Base-by-base conservation (phyloP, 1,140 invertebrate genomes). In the Drosophila parvula region DNA sequence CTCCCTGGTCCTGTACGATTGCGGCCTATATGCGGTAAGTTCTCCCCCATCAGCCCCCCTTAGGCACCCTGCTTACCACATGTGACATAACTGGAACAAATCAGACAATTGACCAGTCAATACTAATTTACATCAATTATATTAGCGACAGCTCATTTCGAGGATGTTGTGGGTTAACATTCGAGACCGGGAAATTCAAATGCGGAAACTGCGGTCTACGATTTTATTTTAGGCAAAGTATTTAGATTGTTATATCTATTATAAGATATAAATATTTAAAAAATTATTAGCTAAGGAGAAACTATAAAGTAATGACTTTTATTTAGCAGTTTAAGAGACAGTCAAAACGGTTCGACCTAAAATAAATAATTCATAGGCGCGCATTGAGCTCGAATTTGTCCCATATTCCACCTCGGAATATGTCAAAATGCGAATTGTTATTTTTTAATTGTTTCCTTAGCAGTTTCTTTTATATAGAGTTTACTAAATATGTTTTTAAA, bases 21-120 rank as follows among this genome's bases (percentile, higher is more conserved):
- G 75, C 28, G 82, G 81, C 64, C 77, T 86, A 62, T 86, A 81
- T 76, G 74, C 81, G 78, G 82, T 86, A 69, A 61, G 74, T 6
- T 5, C 5, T 44, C 2, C 8, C 27, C 16, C 18, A 27, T 3
- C n/a, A 53, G 11, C 16, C 30, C 51, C 2, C 16, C n/a, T n/a
- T 5, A 14, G 22, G 3, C 7, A 32, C 48, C 12, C 32, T 38
- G 51, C 18, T n/a, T n/a, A 27, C 22, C 51, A 22, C 6, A 27
- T n/a, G 1, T 57, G 55, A 57, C 55, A 43, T 43, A 57, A 41
- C 6, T 57, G 55, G 55, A 57, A 57, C 55, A 57, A 12, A 12
- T 27, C 55, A 43, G 34, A 28, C 34, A 57, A 43, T 16, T n/a
- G 55, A n/a, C 55, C 34, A 55, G 51, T 38, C 51, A 55, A 38